Evolutionary conservation across 2,888 invertebrate species (phyloP).

Genomic region (Idaea straminata): DNA sequence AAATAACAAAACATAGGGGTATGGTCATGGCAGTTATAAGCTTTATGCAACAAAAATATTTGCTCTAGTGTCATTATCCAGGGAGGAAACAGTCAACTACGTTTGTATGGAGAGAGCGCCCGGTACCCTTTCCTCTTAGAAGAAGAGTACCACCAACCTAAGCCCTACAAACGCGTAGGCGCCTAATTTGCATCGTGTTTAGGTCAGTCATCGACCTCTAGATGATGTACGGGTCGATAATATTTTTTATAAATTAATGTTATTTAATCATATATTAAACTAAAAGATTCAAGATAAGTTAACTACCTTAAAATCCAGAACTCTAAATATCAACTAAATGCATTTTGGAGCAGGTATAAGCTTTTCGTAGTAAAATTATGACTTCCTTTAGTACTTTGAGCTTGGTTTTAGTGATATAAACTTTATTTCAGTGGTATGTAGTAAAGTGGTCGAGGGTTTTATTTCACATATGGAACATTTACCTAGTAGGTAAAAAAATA

Average conservation of each 20-base stretch:
- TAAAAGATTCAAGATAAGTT: background rate
- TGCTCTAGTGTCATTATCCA: no score
- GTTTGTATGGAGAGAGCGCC: no score
- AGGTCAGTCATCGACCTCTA: no score
- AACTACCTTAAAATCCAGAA: background rate
- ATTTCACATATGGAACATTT: background rate
- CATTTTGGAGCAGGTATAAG: background rate
- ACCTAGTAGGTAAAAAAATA: background rate
- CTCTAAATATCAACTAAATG: background rate
- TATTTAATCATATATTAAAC: background rate
- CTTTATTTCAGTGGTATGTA: background rate
- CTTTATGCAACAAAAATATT: no score
- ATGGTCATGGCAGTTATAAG: no score
- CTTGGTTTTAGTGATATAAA: background rate
- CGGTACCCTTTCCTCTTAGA: no score
- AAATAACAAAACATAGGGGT: no score
- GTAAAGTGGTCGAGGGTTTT: background rate
- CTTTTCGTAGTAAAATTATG: background rate
- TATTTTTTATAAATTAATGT: background rate
- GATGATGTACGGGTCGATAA: background rate
- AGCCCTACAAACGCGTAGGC: no score
- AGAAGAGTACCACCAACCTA: no score
- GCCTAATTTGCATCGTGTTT: no score
- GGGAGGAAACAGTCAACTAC: no score
- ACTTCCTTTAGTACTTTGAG: background rate